These are phyloP conservation scores for Drosophila melanosoma DNA, from an alignment of 2,888 invertebrate species.

Conservation along the genomic window DNA sequence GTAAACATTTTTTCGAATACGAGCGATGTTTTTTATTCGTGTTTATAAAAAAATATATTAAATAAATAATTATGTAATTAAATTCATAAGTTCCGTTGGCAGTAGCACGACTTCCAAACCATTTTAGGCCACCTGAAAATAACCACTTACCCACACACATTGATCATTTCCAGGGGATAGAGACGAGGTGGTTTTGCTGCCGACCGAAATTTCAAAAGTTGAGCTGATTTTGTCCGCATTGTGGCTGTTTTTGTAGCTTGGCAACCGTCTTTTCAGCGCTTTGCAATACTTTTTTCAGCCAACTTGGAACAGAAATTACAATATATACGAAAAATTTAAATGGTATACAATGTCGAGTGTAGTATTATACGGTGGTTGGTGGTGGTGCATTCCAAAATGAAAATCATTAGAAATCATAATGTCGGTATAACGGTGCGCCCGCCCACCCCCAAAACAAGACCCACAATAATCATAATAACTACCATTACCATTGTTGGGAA, in stretches of 20 bases:
- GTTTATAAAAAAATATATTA: slow-evolving; percentile 2
- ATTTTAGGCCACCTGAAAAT: slow-evolving; percentile 43
- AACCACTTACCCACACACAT: slow-evolving; percentile 56
- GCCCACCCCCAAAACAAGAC: slow-evolving; percentile 5
- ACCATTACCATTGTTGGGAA: slow-evolving; percentile 39
- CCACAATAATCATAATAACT: slow-evolving; percentile 30
- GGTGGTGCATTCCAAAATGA: slow-evolving; percentile 45
- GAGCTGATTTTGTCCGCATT: slow-evolving; percentile 29
- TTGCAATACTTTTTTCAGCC: slow-evolving; percentile 73
- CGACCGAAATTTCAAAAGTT: slow-evolving; percentile 11
- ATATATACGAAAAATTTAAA: slow-evolving; percentile 64
- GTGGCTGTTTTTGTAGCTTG: slow-evolving; percentile 58
- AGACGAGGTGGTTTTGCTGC: slow-evolving; percentile 9
- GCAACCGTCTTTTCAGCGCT: slow-evolving; percentile 66
- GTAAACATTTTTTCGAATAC: background rate
- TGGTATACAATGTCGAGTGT: slow-evolving; percentile 31
- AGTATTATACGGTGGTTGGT: slow-evolving; percentile 21
- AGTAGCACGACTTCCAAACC: background rate
- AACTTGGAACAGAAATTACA: slow-evolving; percentile 81
- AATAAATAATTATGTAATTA: slow-evolving; percentile 1
- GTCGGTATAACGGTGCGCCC: slow-evolving; percentile 46
- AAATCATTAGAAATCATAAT: slow-evolving; percentile 40
- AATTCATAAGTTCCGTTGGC: background rate
- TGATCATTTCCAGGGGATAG: slow-evolving; percentile 11
- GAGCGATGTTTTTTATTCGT: background rate